Evolutionary conservation across 2,113 vertebrate genomes (phyloP).

Genomic region (Melanotaenia duboulayi): DNA sequence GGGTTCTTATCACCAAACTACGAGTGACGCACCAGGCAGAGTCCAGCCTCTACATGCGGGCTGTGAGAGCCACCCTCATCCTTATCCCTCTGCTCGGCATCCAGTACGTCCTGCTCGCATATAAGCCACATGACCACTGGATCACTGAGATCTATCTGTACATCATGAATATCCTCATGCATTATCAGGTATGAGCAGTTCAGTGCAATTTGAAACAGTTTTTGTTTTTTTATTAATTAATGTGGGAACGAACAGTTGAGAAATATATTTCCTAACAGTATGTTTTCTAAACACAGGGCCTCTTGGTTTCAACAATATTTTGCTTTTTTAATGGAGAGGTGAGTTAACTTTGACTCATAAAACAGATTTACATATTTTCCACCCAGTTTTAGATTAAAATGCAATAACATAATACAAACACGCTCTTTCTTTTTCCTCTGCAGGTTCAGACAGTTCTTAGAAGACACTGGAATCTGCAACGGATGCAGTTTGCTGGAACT

Average conservation of each 20-base stretch:
- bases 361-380: too few species aligned
- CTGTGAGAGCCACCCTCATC: constrained; percentile 95
- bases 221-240: too few species aligned
- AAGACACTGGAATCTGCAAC: constrained; percentile 95
- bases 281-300: constrained; percentile 57
- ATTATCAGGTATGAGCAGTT: constrained; percentile 88
- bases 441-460: constrained; percentile 93
- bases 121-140: constrained; percentile 87
- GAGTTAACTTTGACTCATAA: constrained; percentile 19
- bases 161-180: constrained; percentile 92
- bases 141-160: constrained; percentile 90
- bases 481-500: constrained; percentile 91
- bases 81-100: constrained; percentile 95
- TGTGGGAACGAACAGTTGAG: not conserved
- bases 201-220: too few species aligned
- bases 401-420: too few species aligned
- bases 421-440: not conserved
- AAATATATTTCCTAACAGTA: too few species aligned
- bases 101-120: constrained; percentile 91
- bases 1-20: constrained; percentile 96
- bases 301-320: constrained; percentile 80
- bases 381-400: too few species aligned
- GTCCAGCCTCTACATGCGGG: constrained; percentile 97
- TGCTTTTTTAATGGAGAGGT: constrained; percentile 83
- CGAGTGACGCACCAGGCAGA: constrained; percentile 96